Conservation (phyloP, 2,888 invertebrate genomes). For the Morpho deidamia region DNA sequence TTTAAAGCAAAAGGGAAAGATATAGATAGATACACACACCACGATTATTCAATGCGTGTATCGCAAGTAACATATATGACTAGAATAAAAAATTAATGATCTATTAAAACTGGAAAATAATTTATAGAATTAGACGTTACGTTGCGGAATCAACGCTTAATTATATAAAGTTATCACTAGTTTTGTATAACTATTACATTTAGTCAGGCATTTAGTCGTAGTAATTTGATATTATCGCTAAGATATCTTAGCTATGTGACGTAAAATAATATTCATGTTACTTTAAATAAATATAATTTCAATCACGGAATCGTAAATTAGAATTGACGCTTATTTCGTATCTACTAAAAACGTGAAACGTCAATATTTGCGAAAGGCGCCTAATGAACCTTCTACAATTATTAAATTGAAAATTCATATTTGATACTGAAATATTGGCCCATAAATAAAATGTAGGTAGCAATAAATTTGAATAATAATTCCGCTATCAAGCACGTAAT, state of each 20-base stretch:
- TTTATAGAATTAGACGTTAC: no score
- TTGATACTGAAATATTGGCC: slow-evolving; percentile 19
- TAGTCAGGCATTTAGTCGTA: no score
- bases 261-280: neutral
- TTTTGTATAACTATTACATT: no score
- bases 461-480: slow-evolving; percentile 21
- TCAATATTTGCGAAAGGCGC: slow-evolving; percentile 32
- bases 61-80: neutral
- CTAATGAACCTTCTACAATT: slow-evolving; percentile 37
- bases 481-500: slow-evolving; percentile 18
- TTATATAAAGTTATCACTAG: no score
- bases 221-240: no score
- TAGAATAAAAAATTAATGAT: no score
- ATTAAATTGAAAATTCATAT: slow-evolving; percentile 30
- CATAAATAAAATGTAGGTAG: slow-evolving; percentile 17
- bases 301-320: slow-evolving; percentile 22
- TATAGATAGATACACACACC: no score
- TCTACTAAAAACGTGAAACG: slow-evolving; percentile 25
- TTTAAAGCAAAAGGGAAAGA: no score
- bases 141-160: no score
- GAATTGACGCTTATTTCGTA: slow-evolving; percentile 27
- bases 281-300: slow-evolving; percentile 17
- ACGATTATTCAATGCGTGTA: no score
- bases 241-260: no score
- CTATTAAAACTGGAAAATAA: no score